These are phyloP conservation scores for Acleris sparsana DNA, from an alignment of 2,888 invertebrate species.

Conservation along the genomic window DNA sequence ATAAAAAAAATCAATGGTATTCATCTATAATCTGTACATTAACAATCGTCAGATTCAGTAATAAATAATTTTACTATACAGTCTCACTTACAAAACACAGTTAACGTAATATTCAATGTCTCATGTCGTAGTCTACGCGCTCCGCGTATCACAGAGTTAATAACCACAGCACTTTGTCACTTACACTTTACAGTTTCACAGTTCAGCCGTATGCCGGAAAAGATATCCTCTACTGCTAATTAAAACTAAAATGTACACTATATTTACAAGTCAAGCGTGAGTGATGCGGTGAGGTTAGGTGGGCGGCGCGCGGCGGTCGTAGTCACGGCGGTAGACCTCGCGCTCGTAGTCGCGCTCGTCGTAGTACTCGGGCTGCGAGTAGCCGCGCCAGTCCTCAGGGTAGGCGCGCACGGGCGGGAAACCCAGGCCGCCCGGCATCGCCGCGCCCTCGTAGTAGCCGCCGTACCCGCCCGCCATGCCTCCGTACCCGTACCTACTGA, in stretches of 20 bases:
- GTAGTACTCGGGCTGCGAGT: constrained; percentile 78
- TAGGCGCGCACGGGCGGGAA: constrained; percentile 72
- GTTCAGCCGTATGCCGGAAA: constrained; percentile 64
- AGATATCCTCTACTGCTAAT: constrained; percentile 65
- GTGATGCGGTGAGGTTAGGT: constrained; percentile 58
- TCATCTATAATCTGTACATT: constrained; percentile 72
- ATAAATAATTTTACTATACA: constrained; percentile 82
- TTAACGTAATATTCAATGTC: constrained; percentile 59
- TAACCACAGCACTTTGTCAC: constrained; percentile 82
- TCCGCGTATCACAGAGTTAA: constrained; percentile 80
- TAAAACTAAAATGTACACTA: constrained; percentile 64
- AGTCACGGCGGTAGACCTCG: constrained; percentile 85
- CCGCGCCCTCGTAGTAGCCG: constrained; percentile 71
- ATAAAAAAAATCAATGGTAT: constrained; percentile 70
- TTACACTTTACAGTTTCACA: constrained; percentile 72
- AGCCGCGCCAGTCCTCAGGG: constrained; percentile 79
- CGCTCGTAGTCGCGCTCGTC: constrained; percentile 82
- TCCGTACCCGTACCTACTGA: constrained; percentile 76
- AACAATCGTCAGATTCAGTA: constrained; percentile 73
- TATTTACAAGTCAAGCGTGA: constrained; percentile 63
- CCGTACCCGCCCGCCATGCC: constrained; percentile 72
- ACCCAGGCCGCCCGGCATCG: constrained; percentile 80
- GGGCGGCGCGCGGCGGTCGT: constrained; percentile 86
- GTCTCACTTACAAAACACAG: constrained; percentile 74
- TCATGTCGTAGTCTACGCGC: constrained; percentile 65